phyloP scores from a whole-genome alignment of 2,113 vertebrate genomes.

The Pogonocichla stellata region DNA sequence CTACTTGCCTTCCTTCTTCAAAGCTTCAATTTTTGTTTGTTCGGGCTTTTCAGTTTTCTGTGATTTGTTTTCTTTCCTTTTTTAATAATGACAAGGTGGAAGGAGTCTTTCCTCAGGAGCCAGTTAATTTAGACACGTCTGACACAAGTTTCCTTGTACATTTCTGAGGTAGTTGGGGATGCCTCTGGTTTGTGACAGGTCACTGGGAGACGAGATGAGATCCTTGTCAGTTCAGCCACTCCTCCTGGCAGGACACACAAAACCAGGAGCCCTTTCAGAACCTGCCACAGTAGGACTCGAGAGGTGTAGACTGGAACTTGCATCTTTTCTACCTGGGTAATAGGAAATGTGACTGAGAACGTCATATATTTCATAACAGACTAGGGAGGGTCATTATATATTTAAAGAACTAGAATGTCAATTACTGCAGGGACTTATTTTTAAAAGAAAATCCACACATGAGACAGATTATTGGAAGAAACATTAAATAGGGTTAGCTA shows the following conservation, averaged over 20 bases:
- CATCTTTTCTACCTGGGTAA: background rate
- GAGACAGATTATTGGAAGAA: background rate
- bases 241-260: background rate
- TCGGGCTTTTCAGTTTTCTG: fast-evolving
- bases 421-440: background rate
- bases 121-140: background rate
- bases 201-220: background rate
- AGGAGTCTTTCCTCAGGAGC: background rate
- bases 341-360: background rate
- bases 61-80: background rate
- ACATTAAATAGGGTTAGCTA: background rate
- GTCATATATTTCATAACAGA: background rate
- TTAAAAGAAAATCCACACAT: background rate
- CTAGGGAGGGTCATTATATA: background rate
- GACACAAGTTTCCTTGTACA: background rate
- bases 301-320: background rate
- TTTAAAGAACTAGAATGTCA: background rate
- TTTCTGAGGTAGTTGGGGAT: background rate
- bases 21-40: background rate
- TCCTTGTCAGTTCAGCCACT: background rate
- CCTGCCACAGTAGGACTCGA: background rate
- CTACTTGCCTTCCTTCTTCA: background rate
- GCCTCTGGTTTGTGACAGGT: background rate
- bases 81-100: background rate
- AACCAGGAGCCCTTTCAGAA: background rate